Evolutionary conservation across 2,113 vertebrate genomes (phyloP).

Genomic region (Anhinga rufa): DNA sequence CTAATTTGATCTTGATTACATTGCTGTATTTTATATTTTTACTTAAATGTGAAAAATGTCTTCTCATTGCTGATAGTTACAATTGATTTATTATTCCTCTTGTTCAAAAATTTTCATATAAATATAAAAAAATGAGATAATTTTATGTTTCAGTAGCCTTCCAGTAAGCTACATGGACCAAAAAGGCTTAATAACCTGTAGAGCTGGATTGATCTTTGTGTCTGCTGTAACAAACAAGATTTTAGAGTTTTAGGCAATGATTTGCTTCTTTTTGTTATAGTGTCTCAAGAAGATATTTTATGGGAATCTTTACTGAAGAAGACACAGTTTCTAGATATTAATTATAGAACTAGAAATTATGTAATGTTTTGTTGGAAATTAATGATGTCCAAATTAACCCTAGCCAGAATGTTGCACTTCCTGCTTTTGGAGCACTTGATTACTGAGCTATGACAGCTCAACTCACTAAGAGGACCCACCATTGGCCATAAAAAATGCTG

Average conservation of each 20-base stretch:
- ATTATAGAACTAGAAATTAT: background rate
- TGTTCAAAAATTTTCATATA: background rate
- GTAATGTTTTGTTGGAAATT: background rate
- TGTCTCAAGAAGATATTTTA: background rate
- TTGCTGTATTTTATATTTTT: background rate
- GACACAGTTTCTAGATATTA: background rate
- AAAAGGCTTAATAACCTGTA: background rate
- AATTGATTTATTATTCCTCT: background rate
- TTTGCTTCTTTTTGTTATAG: background rate
- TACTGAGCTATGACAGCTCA: background rate
- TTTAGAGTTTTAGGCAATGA: background rate
- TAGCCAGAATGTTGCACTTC: background rate
- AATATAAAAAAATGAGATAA: background rate
- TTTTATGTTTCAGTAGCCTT: background rate
- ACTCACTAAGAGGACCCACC: background rate
- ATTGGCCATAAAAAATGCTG: background rate
- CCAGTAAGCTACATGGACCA: background rate
- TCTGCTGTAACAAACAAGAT: background rate
- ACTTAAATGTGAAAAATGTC: background rate
- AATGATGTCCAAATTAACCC: background rate
- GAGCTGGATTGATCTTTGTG: background rate
- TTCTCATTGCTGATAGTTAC: background rate
- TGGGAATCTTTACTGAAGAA: background rate
- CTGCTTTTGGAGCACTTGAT: background rate
- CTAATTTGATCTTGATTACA: background rate